phyloP scores from a whole-genome alignment of 2,113 vertebrate genomes.

The Calidris pugnax region DNA sequence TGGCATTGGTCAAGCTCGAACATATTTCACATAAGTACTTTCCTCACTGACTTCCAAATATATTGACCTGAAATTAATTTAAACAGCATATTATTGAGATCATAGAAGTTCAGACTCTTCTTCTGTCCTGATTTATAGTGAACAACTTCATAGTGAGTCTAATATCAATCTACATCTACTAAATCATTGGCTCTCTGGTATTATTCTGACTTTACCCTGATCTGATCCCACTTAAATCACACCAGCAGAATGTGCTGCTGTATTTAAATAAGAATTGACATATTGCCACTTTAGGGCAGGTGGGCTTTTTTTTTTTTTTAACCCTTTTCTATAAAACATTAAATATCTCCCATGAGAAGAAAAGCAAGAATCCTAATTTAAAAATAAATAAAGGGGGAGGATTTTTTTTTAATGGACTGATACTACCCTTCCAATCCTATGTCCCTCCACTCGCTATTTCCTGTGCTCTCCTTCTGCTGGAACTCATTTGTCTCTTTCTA shows the following conservation, averaged over 20 bases:
- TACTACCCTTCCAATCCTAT: background rate
- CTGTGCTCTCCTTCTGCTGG: background rate
- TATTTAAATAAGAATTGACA: background rate
- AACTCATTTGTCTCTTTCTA: background rate
- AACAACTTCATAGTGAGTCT: background rate
- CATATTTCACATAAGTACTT: background rate
- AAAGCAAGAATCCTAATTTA: background rate
- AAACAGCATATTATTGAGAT: background rate
- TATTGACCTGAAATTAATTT: background rate
- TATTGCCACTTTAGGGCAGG: accelerated
- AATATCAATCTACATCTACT: background rate
- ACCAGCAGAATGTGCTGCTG: background rate
- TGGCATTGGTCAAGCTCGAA: background rate
- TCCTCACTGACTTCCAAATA: background rate
- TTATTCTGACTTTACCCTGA: background rate
- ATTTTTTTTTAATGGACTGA: background rate
- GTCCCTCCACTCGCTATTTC: background rate
- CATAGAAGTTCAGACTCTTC: background rate
- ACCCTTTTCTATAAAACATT: background rate
- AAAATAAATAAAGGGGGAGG: background rate
- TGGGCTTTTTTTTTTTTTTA: background rate
- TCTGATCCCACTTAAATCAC: background rate
- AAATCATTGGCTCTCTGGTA: background rate
- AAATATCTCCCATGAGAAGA: background rate
- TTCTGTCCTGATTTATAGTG: background rate